phyloP scores from a whole-genome alignment of 1,140 invertebrate genomes.

The Stegodyphus dumicola region DNA sequence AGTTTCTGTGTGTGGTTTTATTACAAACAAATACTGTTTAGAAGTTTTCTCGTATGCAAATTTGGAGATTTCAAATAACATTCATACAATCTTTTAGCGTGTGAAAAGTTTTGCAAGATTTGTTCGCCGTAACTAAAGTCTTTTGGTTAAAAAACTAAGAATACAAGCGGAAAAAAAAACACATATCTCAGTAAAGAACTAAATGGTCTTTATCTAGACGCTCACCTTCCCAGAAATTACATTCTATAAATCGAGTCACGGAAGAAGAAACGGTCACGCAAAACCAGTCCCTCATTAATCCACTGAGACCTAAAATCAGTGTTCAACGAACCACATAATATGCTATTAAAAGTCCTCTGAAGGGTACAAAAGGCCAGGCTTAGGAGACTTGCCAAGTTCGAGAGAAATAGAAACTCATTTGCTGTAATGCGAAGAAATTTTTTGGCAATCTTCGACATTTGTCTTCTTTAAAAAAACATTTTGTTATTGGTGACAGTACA shows the following conservation, averaged over 20 bases:
- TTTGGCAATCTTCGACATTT: constrained; percentile 8
- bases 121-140: too few relatives aligned
- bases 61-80: too few relatives aligned
- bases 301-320: constrained; percentile 7
- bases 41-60: too few relatives aligned
- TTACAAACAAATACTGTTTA: too few relatives aligned
- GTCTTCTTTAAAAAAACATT: constrained; percentile 7
- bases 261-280: constrained; percentile 38
- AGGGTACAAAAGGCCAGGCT: neutral
- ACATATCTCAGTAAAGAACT: neutral
- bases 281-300: constrained; percentile 50
- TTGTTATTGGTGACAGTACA: neutral
- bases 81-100: too few relatives aligned
- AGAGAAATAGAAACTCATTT: constrained; percentile 29
- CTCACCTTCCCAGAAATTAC: constrained; percentile 14
- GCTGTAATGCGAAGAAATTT: constrained; percentile 6
- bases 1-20: too few relatives aligned
- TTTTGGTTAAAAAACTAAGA: too few relatives aligned
- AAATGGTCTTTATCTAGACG: constrained; percentile 51
- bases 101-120: too few relatives aligned
- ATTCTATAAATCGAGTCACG: constrained; percentile 50
- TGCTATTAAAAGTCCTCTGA: constrained; percentile 22
- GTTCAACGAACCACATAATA: constrained; percentile 20
- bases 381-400: constrained; percentile 5
- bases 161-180: too few relatives aligned